Conservation (phyloP, 1,140 invertebrate genomes). For the Lepidostoma basale region DNA sequence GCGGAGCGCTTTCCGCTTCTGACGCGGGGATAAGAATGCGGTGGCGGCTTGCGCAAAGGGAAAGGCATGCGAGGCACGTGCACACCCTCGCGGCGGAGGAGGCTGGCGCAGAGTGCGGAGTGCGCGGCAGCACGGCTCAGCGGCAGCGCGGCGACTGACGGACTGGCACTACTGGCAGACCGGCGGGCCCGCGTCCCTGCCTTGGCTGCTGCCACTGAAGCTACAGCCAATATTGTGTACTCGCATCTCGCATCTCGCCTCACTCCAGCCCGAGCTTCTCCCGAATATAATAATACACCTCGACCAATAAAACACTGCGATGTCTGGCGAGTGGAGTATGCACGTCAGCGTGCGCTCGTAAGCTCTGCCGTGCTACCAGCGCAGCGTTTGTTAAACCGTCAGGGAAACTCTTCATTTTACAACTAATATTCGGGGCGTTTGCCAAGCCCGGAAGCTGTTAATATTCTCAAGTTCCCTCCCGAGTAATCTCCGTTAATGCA, state of each 20-base stretch:
- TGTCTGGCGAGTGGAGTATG: background rate
- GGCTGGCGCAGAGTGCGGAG: too few species aligned
- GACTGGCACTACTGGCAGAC: background rate
- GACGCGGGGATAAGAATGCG: conserved; percentile 2
- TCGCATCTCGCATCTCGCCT: background rate
- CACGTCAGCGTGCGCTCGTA: conserved; percentile 1
- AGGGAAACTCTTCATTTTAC: background rate
- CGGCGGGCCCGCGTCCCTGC: background rate
- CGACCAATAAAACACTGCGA: conserved; percentile 11
- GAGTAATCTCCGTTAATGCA: too few species aligned
- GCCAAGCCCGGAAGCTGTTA: too few species aligned
- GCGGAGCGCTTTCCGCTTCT: background rate
- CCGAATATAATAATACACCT: conserved; percentile 10
- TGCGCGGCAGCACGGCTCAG: background rate
- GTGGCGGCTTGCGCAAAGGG: conserved; percentile 32
- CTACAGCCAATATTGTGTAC: too few species aligned
- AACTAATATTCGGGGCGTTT: too few species aligned
- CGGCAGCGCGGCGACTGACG: conserved; percentile 13
- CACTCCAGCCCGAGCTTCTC: conserved; percentile 18
- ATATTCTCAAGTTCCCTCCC: too few species aligned
- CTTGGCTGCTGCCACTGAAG: too few species aligned
- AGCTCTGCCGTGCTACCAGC: background rate
- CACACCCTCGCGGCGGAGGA: conserved; percentile 4
- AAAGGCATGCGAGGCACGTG: conserved; percentile 31
- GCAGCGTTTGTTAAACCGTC: conserved; percentile 1